Conservation (phyloP, 2,113 vertebrate species). For the Microtus montanus region DNA sequence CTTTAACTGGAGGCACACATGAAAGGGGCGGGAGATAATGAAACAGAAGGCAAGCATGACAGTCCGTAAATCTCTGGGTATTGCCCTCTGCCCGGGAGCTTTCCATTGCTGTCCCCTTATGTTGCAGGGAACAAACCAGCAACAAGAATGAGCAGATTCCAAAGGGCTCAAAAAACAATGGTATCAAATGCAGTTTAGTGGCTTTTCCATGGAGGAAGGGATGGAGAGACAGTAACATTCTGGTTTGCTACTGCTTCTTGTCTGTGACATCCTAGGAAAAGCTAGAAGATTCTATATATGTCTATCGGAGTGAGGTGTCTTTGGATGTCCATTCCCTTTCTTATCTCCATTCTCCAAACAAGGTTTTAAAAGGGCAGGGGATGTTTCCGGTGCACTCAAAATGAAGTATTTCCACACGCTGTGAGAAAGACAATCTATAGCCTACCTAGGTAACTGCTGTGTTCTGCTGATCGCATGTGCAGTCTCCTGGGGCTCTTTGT, state of each 20-base stretch:
- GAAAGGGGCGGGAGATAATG: conserved; percentile 39
- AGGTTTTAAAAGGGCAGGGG: neutral
- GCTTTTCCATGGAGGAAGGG: conserved; percentile 30
- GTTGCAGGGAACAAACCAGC: neutral
- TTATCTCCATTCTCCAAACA: neutral
- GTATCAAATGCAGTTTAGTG: conserved; percentile 66
- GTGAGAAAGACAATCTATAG: conserved; percentile 36
- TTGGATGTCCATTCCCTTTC: neutral
- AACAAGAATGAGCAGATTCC: neutral
- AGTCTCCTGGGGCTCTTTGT: neutral
- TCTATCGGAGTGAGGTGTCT: conserved; percentile 24
- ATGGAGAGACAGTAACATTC: neutral
- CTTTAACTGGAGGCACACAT: conserved; percentile 44
- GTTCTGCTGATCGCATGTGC: neutral
- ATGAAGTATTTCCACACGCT: conserved; percentile 30
- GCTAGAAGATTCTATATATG: conserved; percentile 50
- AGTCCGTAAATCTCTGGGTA: conserved; percentile 39
- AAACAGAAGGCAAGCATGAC: conserved; percentile 23
- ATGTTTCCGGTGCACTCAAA: neutral
- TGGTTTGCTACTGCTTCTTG: neutral
- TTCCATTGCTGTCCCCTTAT: neutral
- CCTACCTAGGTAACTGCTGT: neutral
- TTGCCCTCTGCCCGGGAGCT: neutral
- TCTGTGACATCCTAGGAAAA: conserved; percentile 36
- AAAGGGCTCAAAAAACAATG: neutral